phyloP scores from a whole-genome alignment of 2,113 vertebrate species.

The Colossoma macropomum region DNA sequence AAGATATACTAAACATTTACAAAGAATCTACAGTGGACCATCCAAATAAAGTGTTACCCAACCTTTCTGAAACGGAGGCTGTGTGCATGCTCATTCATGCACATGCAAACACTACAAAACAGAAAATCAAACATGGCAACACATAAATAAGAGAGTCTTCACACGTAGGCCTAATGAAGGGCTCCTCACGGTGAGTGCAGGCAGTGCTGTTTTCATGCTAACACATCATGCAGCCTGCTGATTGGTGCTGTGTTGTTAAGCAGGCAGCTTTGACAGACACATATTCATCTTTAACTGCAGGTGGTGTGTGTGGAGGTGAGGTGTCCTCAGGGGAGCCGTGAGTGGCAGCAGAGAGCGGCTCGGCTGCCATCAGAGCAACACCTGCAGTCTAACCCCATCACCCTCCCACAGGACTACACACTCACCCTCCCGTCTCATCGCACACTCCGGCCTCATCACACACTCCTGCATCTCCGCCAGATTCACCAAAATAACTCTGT shows the following conservation, averaged over 20 bases:
- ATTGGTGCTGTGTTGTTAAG: slow-evolving; percentile 43
- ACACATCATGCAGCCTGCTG: slow-evolving; percentile 1
- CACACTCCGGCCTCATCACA: slow-evolving; percentile 6
- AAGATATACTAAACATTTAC: no score
- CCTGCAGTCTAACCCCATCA: slow-evolving; percentile 59
- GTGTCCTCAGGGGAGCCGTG: slow-evolving; percentile 54
- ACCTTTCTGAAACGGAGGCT: no score
- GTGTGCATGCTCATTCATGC: neutral
- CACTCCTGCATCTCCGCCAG: neutral
- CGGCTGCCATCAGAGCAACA: slow-evolving; percentile 63
- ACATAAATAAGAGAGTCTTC: neutral
- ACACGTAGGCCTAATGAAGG: neutral
- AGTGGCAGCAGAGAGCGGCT: slow-evolving; percentile 62
- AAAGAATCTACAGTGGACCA: no score
- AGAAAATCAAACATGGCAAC: neutral
- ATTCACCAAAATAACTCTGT: neutral
- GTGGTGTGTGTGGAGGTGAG: slow-evolving; percentile 38
- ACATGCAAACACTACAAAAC: slow-evolving; percentile 37
- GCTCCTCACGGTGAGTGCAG: neutral
- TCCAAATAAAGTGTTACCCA: no score
- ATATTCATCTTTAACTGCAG: slow-evolving; percentile 36
- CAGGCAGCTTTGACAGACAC: slow-evolving; percentile 43
- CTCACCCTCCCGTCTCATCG: neutral
- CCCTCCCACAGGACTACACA: slow-evolving; percentile 39
- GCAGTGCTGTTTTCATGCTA: slow-evolving; percentile 23